Conservation (phyloP, 1,140 invertebrate genomes). For the Acromyrmex charruanus region DNA sequence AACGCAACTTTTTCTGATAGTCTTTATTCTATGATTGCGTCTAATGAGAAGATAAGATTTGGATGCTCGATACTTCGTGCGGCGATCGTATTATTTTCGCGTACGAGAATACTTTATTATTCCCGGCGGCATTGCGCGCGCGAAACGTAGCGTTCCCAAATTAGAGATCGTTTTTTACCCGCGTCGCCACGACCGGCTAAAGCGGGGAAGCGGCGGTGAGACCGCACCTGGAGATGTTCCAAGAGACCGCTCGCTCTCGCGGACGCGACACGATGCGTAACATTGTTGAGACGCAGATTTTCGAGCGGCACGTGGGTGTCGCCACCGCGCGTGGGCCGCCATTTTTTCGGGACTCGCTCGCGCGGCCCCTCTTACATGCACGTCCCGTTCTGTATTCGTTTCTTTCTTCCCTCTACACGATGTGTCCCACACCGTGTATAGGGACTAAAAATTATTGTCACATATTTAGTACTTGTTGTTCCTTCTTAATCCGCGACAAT, state of each 20-base stretch:
- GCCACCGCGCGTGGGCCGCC: slow-evolving; percentile 45
- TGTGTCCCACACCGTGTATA: background rate
- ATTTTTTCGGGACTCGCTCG: slow-evolving; percentile 57
- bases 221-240: slow-evolving; percentile 80
- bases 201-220: slow-evolving; percentile 41
- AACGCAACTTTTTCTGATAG: no score
- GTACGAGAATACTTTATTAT: slow-evolving; percentile 74
- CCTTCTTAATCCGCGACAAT: background rate
- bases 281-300: slow-evolving; percentile 69
- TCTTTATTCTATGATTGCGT: no score
- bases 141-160: slow-evolving; percentile 74
- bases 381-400: background rate
- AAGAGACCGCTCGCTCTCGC: slow-evolving; percentile 76
- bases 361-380: background rate
- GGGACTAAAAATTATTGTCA: background rate
- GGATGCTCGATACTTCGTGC: background rate
- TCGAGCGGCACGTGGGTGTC: slow-evolving; percentile 36
- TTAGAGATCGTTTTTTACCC: slow-evolving; percentile 76
- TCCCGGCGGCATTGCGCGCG: slow-evolving; percentile 67
- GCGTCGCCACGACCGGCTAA: slow-evolving; percentile 8
- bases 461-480: no score
- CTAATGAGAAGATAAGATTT: no score
- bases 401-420: background rate
- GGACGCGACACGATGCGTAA: slow-evolving; percentile 53
- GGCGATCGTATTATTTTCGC: slow-evolving; percentile 36